Evolutionary conservation across 2,797 vertebrate genomes (phyloP).

Genomic region (Epinephelus awoara): DNA sequence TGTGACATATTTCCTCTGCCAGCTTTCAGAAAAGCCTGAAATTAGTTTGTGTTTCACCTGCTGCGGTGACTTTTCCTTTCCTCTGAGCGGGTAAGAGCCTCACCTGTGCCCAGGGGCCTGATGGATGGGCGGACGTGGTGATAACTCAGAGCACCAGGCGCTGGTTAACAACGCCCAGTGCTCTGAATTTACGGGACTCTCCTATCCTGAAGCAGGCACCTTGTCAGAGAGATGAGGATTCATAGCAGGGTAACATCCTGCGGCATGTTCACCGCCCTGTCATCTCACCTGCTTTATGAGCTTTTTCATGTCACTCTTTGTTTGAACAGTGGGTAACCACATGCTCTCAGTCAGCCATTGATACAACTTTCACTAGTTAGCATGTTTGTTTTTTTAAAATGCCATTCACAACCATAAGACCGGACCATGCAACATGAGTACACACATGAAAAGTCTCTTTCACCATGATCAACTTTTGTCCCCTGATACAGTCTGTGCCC

Average conservation of each 20-base stretch:
- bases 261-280: background rate
- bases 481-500: background rate
- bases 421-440: background rate
- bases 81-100: conserved; percentile 12
- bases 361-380: background rate
- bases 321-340: background rate
- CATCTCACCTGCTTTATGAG: conserved; percentile 16
- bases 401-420: background rate
- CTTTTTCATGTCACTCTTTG: background rate
- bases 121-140: background rate
- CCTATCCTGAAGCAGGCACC: background rate
- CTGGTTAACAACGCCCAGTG: background rate
- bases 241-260: background rate
- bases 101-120: background rate
- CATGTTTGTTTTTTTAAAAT: background rate
- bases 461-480: background rate
- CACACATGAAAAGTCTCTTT: background rate
- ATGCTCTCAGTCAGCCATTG: background rate
- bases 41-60: conserved; percentile 33
- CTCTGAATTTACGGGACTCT: background rate
- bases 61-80: conserved; percentile 1
- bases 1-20: conserved; percentile 9
- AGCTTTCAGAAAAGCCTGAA: background rate
- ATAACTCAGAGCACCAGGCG: conserved; percentile 9
- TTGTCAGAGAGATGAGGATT: background rate